Conservation (phyloP, 2,797 vertebrate genomes). For the Nasua narica region DNA sequence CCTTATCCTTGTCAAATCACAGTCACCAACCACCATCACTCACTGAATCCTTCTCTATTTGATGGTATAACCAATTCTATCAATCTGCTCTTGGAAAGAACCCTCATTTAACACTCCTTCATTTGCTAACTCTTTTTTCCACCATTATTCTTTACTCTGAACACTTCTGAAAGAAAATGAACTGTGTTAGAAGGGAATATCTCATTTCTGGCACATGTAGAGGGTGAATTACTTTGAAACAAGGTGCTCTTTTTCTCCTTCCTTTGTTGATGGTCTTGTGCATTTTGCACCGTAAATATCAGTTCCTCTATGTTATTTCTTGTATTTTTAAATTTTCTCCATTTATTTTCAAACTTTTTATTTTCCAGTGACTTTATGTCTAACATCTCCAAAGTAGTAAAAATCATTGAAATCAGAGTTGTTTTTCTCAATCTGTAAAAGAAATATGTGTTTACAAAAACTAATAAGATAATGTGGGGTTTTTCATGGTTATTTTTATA, state of each 20-base stretch:
- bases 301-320: neutral
- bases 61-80: neutral
- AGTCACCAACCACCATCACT: neutral
- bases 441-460: neutral
- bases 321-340: neutral
- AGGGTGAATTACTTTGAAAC: neutral
- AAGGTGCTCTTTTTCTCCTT: neutral
- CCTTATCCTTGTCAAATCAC: neutral
- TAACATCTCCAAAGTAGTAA: neutral
- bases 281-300: neutral
- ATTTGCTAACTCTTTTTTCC: neutral
- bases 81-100: conserved; percentile 1
- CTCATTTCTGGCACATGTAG: neutral
- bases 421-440: neutral
- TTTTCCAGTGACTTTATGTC: neutral
- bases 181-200: neutral
- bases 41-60: neutral
- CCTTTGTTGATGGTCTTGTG: neutral
- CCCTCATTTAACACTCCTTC: neutral
- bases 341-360: neutral
- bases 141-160: neutral
- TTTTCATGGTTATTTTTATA: neutral
- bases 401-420: neutral
- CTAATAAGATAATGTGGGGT: neutral
- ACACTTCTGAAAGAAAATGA: conserved; percentile 23